These are phyloP conservation scores for Blastomussa wellsi DNA, from an alignment of 92 coral and sea anemone genomes.

Conservation along the genomic window DNA sequence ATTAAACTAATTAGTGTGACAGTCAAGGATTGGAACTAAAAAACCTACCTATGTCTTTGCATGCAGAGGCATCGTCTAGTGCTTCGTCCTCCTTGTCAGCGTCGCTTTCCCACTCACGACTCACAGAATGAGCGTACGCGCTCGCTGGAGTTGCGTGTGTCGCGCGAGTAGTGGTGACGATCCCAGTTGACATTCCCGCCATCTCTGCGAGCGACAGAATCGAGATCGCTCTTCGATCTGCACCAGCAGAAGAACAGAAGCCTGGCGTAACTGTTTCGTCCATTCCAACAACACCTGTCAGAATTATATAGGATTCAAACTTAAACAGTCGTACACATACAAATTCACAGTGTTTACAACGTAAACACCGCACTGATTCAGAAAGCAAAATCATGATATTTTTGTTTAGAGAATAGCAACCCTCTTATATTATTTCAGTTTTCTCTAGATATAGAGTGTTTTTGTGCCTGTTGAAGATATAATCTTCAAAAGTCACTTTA, in stretches of 20 bases:
- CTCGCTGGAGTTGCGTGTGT: conserved; percentile 84
- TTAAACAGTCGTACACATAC: no score
- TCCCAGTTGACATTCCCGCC: conserved; percentile 89
- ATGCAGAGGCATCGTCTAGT: conserved; percentile 52
- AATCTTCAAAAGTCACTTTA: no score
- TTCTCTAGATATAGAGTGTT: no score
- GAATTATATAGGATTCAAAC: not conserved
- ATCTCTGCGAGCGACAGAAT: conserved; percentile 79
- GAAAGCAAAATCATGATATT: no score
- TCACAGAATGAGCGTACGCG: conserved; percentile 54
- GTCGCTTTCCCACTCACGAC: conserved; percentile 75
- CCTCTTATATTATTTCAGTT: no score
- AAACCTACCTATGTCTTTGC: conserved; percentile 80
- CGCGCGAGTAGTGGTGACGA: conserved; percentile 78
- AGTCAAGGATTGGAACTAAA: no score
- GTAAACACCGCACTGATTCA: no score
- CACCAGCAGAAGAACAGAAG: conserved; percentile 54
- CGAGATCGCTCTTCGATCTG: conserved; percentile 63
- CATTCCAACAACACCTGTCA: conserved; percentile 68
- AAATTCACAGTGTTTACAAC: no score
- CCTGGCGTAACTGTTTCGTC: conserved; percentile 67
- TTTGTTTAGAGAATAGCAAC: no score
- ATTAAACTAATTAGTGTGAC: no score
- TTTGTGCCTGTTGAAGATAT: no score
- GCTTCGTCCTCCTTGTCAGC: conserved; percentile 20